These are phyloP conservation scores for Diarsia dahlii DNA, from an alignment of 2,888 invertebrate species.

Conservation along the genomic window DNA sequence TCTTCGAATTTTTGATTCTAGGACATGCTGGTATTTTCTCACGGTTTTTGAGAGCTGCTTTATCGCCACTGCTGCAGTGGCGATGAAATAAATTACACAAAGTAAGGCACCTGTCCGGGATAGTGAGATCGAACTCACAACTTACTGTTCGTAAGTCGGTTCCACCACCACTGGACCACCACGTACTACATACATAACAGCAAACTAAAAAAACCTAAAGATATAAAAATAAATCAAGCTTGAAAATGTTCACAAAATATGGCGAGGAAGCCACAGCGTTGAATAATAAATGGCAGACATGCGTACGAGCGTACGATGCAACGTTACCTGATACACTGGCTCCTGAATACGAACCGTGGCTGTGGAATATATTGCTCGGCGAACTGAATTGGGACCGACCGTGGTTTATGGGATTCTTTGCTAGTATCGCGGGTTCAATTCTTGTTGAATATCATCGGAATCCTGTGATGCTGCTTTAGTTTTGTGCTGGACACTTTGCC, in stretches of 20 bases:
- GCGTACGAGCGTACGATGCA: slow-evolving; percentile 47
- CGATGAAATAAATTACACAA: too few species aligned
- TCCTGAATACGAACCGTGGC: slow-evolving; percentile 39
- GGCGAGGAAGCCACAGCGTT: slow-evolving; percentile 32
- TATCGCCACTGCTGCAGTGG: too few species aligned
- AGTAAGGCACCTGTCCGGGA: too few species aligned
- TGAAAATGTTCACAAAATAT: slow-evolving; percentile 54
- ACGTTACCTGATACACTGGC: slow-evolving; percentile 50
- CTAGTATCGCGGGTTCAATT: background rate
- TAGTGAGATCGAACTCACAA: too few species aligned
- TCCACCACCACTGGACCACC: too few species aligned
- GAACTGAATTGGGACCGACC: background rate
- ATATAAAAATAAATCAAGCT: slow-evolving; percentile 47
- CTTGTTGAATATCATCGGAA: too few species aligned
- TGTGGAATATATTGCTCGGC: slow-evolving; percentile 37
- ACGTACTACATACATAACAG: background rate
- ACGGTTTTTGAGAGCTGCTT: too few species aligned
- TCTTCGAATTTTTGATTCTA: too few species aligned
- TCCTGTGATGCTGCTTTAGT: too few species aligned
- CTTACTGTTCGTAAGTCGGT: too few species aligned
- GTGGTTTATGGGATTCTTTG: slow-evolving; percentile 4
- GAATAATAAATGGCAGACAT: slow-evolving; percentile 61
- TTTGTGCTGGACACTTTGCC: background rate
- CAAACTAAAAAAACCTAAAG: background rate
- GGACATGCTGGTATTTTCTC: too few species aligned